phyloP scores from a whole-genome alignment of 2,888 invertebrate genomes.

The Patella caerulea region DNA sequence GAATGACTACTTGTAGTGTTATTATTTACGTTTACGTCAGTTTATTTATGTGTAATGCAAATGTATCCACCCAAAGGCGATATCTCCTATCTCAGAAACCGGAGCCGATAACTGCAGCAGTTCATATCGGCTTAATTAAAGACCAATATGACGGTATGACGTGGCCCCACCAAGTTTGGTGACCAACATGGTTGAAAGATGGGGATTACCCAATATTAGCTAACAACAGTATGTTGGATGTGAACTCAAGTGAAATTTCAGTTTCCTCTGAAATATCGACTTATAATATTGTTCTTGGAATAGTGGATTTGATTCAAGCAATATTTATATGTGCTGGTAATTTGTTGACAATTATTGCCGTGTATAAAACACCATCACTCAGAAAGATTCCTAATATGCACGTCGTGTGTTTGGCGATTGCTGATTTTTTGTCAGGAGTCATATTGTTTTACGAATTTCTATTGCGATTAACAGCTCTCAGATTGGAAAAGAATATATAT shows the following conservation, averaged over 20 bases:
- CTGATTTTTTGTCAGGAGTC: constrained; percentile 27
- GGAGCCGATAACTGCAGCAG: too few relatives aligned
- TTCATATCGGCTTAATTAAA: too few relatives aligned
- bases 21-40: too few relatives aligned
- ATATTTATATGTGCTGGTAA: constrained; percentile 32
- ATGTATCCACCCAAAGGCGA: too few relatives aligned
- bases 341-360: constrained; percentile 31
- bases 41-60: too few relatives aligned
- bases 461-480: background rate
- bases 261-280: background rate
- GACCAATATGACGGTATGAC: too few relatives aligned
- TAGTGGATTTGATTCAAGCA: constrained; percentile 15
- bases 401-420: constrained; percentile 34
- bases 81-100: too few relatives aligned
- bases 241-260: background rate
- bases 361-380: constrained; percentile 25
- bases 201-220: too few relatives aligned
- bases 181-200: too few relatives aligned
- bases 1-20: too few relatives aligned
- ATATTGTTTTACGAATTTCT: background rate
- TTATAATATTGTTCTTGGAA: constrained; percentile 14
- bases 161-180: too few relatives aligned
- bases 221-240: background rate
- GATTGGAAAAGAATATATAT: constrained; percentile 2
- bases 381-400: constrained; percentile 37